Base-by-base conservation (phyloP, 2,797 vertebrate genomes). In the Siniperca scherzeri region DNA sequence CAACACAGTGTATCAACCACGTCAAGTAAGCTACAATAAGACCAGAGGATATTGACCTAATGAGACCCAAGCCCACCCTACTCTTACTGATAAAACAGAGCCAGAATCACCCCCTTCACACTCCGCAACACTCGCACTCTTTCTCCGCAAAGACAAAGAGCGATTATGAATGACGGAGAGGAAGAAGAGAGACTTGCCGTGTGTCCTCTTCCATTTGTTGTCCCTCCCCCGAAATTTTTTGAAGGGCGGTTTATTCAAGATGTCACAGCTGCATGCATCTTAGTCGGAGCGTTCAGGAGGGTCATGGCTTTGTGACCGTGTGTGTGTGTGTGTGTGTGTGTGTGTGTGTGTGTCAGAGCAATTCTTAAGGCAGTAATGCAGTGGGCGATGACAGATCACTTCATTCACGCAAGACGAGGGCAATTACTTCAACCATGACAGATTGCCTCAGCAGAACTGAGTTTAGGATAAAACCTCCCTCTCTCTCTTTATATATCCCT, bases 341-440 rank as follows among this genome's bases (percentile, higher is more conserved):
- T 53, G 78, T 66, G 78, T 46, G 65, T 73, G 77, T 74, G 82
- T 77, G 71, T 40, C 44, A 73, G 81, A 76, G 85, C 69, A 40
- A 60, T 87, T 90, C 82, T 92, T 86, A 83, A 90, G 81, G 89
- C 89, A 86, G 88, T 93, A 93, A 94, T 94, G 93, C 90, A 90
- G 83, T 87, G 81, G 91, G 89, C 78, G 91, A 91, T 92, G 94
- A 95, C 90, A 92, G 93, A 95, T 94, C 91, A 93, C 93, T 95
- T 95, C 92, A 95, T 91, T 95, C 92, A 93, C 90, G 78, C 91
- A 92, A 91, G 92, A 92, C 86, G 84, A 94, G 94, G 92, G 94
- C 95, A 96, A 96, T 96, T 96, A 96, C 94, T 95, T 93, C 94
- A 95, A 95, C 94, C 93, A 94, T 96, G 96, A 96, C 96, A 96